A percentile compares a stretch with the other conserved stretches of the same genome.
Evolutionary conservation across 2,113 vertebrate species (phyloP).

Genomic region (Paralichthys olivaceus): DNA sequence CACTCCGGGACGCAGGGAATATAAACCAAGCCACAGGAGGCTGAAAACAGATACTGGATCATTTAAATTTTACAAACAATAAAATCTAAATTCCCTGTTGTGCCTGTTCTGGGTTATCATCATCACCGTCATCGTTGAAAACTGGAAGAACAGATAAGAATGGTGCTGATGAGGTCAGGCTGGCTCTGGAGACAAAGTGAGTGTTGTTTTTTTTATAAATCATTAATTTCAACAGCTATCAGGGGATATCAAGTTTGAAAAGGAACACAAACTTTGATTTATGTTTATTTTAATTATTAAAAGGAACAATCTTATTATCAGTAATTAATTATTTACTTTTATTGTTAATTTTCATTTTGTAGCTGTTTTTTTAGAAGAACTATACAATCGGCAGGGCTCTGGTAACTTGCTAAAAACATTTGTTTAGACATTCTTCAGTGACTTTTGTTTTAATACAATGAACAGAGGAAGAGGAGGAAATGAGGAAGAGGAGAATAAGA

Average conservation of each 20-base stretch:
- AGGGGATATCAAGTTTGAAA: too few species aligned
- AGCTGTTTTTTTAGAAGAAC: too few species aligned
- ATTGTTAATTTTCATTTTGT: too few species aligned
- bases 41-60: not conserved
- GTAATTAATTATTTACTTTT: not conserved
- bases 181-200: slow-evolving; percentile 98
- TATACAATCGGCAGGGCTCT: too few species aligned
- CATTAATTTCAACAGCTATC: not conserved
- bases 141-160: slow-evolving; percentile 48
- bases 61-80: not conserved
- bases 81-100: not conserved
- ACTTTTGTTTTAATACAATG: too few species aligned
- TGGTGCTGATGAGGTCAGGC: slow-evolving; percentile 93
- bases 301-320: too few species aligned
- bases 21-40: slow-evolving; percentile 17
- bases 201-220: slow-evolving; percentile 56
- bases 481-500: too few species aligned
- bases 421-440: too few species aligned
- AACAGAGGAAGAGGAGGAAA: too few species aligned
- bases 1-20: not conserved
- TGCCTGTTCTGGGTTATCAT: slow-evolving; percentile 3
- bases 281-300: not conserved
- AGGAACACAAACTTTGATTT: too few species aligned
- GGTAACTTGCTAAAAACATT: too few species aligned
- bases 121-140: not conserved